Evolutionary conservation across 2,113 vertebrate species (phyloP).

Genomic region (Herpailurus yagouaroundi): DNA sequence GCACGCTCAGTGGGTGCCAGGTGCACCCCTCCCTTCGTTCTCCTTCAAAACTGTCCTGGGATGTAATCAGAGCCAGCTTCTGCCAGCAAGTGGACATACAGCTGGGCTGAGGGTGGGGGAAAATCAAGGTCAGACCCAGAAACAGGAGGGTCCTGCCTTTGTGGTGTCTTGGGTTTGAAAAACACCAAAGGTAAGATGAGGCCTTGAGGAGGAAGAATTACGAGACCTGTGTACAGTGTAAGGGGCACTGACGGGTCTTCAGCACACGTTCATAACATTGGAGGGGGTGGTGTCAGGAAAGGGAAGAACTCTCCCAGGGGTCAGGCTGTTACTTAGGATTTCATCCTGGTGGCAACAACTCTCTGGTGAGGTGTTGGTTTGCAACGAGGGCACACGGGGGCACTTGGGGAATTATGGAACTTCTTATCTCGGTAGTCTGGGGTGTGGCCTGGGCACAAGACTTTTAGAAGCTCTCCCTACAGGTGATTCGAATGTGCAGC

Average conservation of each 20-base stretch:
- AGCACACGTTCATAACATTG: neutral
- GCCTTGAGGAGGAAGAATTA: neutral
- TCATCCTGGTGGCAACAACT: accelerated
- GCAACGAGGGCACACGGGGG: neutral
- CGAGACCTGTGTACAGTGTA: accelerated
- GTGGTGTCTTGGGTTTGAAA: neutral
- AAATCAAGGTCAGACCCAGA: too few relatives aligned
- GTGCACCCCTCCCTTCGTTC: neutral
- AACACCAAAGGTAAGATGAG: neutral
- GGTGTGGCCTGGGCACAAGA: neutral
- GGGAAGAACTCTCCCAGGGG: neutral
- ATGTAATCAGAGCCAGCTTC: neutral
- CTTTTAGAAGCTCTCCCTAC: neutral
- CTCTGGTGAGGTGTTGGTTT: neutral
- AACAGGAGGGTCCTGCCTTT: neutral
- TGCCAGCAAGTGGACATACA: too few relatives aligned
- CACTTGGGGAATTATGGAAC: neutral
- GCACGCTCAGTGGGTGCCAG: too few relatives aligned
- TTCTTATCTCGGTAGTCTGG: accelerated
- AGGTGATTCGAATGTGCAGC: accelerated
- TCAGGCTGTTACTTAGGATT: neutral
- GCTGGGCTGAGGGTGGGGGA: neutral
- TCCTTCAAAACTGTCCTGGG: neutral
- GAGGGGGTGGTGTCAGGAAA: neutral
- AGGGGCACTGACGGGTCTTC: neutral